Evolutionary conservation across 2,797 vertebrate species (phyloP).

Genomic region (Acipenser transmontanus): DNA sequence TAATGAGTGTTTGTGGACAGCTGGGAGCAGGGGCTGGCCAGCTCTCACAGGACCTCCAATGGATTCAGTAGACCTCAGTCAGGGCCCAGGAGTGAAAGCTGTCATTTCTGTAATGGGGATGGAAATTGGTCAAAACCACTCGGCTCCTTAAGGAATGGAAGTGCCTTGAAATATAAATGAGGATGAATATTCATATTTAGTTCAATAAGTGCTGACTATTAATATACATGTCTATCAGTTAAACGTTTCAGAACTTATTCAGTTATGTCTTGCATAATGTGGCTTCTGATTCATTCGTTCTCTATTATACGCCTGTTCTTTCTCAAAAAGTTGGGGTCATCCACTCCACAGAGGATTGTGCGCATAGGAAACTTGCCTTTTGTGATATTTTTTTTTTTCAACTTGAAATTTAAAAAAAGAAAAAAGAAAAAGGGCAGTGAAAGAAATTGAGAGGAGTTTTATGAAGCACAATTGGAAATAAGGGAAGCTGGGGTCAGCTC

Average conservation of each 20-base stretch:
- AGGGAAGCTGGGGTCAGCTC: conserved; percentile 64
- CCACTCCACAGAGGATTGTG: conserved; percentile 63
- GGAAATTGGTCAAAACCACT: conserved; percentile 89
- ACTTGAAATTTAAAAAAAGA: conserved; percentile 26
- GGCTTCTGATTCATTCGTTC: conserved; percentile 76
- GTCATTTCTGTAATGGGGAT: conserved; percentile 93
- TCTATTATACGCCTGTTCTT: conserved; percentile 78
- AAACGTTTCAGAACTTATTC: conserved; percentile 68
- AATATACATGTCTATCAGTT: conserved; percentile 96
- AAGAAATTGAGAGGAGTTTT: conserved; percentile 62
- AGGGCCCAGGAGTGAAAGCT: conserved; percentile 96
- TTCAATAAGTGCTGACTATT: conserved; percentile 94
- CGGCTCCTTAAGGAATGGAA: conserved; percentile 80
- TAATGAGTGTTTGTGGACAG: conserved; percentile 99
- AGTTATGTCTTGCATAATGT: conserved; percentile 74
- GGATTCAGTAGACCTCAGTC: conserved; percentile 92
- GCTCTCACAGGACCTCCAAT: conserved; percentile 83
- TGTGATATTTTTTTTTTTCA: conserved; percentile 49
- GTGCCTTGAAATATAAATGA: conserved; percentile 99
- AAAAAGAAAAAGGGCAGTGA: conserved; percentile 32
- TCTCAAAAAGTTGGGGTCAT: conserved; percentile 65
- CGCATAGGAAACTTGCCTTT: conserved; percentile 59
- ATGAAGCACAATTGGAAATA: conserved; percentile 68
- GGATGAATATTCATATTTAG: conserved; percentile 99
- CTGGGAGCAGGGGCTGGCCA: conserved; percentile 83